Base-by-base conservation (phyloP, 2,797 vertebrate species). In the Numenius phaeopus region DNA sequence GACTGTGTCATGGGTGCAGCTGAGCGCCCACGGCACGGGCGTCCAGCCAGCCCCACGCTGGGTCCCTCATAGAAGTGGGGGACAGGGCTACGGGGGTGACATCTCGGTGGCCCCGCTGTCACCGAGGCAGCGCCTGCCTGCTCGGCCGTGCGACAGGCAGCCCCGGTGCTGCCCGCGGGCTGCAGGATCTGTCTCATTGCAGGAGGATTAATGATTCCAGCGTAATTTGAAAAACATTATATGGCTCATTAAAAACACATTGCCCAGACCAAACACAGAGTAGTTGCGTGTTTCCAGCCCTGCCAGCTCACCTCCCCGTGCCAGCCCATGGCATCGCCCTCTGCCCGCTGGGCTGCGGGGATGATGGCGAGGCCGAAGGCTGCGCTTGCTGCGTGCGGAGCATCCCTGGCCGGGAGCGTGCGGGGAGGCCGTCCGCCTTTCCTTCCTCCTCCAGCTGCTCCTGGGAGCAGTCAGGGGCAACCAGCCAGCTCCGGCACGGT, bases 171-270 rank as follows among this genome's bases (percentile, higher is more conserved):
- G 87, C 96, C 94, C n/a, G 82, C 65, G 89, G 86, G 94, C 84
- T 23, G 58, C n/a, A 4, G 83, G 39, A 75, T 95, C 92, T 80
- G 95, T 95, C 96, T 98, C 93, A 26, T 87, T 97, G n/a, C 75
- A 54, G 96, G 90, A 92, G 97, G 97, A 97, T 97, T 95, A 96
- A 97, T 11, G 83, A 95, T 75, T 89, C 90, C 81, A n/a, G 87
- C 84, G 18, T 95, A 58, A 32, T 79, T 75, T 90, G 90, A 75
- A 91, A 84, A 95, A 67, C 96, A 92, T 94, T 96, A 90, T 78
- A 62, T 52, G 92, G 84, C 94, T 98, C 95, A 72, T 67, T 94
- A 96, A 95, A 95, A 96, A 52, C 95, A 96, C 95, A 95, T 95
- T 85, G 96, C 79, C 69, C 65, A 59, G 76, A 83, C 96, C 89